phyloP scores from a whole-genome alignment of 1,140 invertebrate species.

The Drosophila rhopaloa region DNA sequence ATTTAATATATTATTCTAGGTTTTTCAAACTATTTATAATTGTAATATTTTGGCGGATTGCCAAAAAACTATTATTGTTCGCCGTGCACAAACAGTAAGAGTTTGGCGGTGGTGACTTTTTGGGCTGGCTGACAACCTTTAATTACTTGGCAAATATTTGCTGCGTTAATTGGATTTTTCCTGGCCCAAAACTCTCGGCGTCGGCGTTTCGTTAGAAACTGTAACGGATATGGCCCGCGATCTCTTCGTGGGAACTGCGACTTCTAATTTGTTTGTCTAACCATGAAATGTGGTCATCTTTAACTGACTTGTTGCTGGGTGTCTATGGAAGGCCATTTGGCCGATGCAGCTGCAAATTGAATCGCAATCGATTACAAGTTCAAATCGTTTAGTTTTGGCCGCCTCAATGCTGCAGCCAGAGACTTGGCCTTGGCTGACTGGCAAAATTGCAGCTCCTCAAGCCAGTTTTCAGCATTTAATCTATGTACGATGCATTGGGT shows the following conservation, averaged over 20 bases:
- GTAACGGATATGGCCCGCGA: slow-evolving; percentile 53
- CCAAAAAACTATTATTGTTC: neutral
- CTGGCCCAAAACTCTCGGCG: slow-evolving; percentile 10
- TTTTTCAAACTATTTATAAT: too few species aligned
- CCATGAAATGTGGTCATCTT: slow-evolving; percentile 54
- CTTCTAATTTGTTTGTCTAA: slow-evolving; percentile 48
- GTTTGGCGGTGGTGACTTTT: slow-evolving; percentile 21
- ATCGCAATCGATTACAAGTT: slow-evolving; percentile 82
- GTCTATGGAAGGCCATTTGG: neutral
- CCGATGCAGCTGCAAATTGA: slow-evolving; percentile 69
- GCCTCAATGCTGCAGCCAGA: slow-evolving; percentile 68
- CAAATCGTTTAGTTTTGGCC: slow-evolving; percentile 80
- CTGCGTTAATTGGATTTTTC: slow-evolving; percentile 73
- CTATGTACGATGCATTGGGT: slow-evolving; percentile 81
- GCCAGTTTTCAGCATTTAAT: slow-evolving; percentile 79
- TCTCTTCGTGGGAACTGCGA: slow-evolving; percentile 40
- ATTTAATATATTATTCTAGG: too few species aligned
- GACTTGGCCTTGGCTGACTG: slow-evolving; percentile 77
- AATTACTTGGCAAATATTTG: slow-evolving; percentile 80
- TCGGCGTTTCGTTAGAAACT: slow-evolving; percentile 29
- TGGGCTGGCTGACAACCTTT: slow-evolving; percentile 54
- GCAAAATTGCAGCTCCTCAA: slow-evolving; percentile 79
- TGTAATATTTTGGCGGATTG: too few species aligned
- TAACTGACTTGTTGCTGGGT: neutral
- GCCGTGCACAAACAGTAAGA: slow-evolving; percentile 4